These are phyloP conservation scores for Deilephila elpenor DNA, from an alignment of 2,888 invertebrate species.

Conservation along the genomic window DNA sequence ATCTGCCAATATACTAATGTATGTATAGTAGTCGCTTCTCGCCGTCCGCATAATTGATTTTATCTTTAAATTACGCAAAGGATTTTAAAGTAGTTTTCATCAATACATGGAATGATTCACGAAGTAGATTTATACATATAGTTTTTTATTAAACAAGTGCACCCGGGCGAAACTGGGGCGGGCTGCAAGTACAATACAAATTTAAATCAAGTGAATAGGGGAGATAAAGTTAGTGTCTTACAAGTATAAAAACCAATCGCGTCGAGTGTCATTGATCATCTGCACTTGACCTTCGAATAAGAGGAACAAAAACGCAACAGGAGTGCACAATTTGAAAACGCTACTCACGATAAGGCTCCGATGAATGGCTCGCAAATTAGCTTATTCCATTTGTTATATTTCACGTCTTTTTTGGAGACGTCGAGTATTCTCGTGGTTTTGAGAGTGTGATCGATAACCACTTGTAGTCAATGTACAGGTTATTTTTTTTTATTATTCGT, in stretches of 20 bases:
- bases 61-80: too few relatives aligned
- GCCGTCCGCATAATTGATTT: not conserved
- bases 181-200: not conserved
- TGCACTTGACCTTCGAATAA: slow-evolving; percentile 45
- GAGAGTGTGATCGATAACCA: not conserved
- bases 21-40: not conserved
- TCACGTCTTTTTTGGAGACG: not conserved
- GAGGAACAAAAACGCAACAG: slow-evolving; percentile 50
- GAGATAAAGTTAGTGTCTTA: not conserved
- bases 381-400: slow-evolving; percentile 22
- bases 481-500: too few relatives aligned
- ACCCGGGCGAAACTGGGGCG: too few relatives aligned
- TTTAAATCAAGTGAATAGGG: not conserved
- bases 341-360: slow-evolving; percentile 55
- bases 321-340: slow-evolving; percentile 55
- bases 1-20: not conserved
- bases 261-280: slow-evolving; percentile 60
- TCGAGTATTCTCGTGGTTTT: not conserved
- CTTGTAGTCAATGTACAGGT: too few relatives aligned
- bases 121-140: too few relatives aligned
- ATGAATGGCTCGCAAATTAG: slow-evolving; percentile 29
- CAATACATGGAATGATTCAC: too few relatives aligned
- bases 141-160: too few relatives aligned
- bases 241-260: slow-evolving; percentile 36
- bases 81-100: not conserved